Conservation (phyloP, 2,888 invertebrate species). For the Netelia virgata region DNA sequence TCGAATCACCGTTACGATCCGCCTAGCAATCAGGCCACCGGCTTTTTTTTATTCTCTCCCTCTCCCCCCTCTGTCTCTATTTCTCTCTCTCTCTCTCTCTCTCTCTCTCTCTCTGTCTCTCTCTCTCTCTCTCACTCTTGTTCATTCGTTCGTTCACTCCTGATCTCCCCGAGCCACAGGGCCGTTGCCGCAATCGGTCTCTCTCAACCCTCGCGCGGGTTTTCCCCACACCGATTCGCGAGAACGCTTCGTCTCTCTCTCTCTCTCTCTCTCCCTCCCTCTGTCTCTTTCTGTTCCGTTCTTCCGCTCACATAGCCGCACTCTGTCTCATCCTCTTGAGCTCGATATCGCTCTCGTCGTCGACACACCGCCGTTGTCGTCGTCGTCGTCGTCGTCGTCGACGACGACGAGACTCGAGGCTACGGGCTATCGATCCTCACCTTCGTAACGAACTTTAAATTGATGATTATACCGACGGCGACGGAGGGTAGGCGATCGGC, state of each 20-base stretch:
- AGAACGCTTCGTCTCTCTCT: constrained; percentile 52
- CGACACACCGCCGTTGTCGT: constrained; percentile 52
- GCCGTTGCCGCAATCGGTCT: constrained; percentile 62
- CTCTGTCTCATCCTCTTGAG: constrained; percentile 54
- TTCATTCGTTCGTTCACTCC: constrained; percentile 60
- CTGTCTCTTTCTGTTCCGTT: constrained; percentile 32
- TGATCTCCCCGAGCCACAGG: constrained; percentile 56
- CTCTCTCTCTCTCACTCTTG: constrained; percentile 33
- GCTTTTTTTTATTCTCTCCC: constrained; percentile 73
- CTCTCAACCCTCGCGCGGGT: constrained; percentile 57
- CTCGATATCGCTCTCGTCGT: constrained; percentile 51
- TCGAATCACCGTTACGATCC: constrained; percentile 82
- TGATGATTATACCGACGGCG: constrained; percentile 78
- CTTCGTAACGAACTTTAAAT: constrained; percentile 80
- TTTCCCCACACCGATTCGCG: constrained; percentile 54
- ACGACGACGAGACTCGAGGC: constrained; percentile 69
- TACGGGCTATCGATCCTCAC: constrained; percentile 78
- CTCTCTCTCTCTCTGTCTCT: constrained; percentile 46
- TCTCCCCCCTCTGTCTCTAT: constrained; percentile 74
- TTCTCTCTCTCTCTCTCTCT: constrained; percentile 63
- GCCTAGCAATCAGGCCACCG: constrained; percentile 81
- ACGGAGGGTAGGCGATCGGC: constrained; percentile 69
- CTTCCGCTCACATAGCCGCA: constrained; percentile 9
- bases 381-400: constrained; percentile 24
- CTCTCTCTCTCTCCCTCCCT: constrained; percentile 29